Evolutionary conservation across 2,113 vertebrate species (phyloP), one percentile per base, ranked within the genome.

Genomic region (Thermophis baileyi): DNA sequence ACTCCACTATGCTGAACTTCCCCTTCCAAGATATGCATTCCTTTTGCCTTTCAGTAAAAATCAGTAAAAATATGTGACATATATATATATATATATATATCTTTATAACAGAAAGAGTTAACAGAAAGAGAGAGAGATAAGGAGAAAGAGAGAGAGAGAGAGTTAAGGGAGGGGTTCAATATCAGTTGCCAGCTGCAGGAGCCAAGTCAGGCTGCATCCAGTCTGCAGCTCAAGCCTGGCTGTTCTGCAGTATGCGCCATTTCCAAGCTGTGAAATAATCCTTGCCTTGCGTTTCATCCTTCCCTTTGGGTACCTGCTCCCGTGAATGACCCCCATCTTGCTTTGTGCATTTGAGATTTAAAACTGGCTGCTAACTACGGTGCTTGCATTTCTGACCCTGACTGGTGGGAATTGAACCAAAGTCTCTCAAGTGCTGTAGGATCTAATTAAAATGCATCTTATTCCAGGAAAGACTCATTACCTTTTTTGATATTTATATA

Each of bases 391-490:
- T 97, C 93, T 96, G 98, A 97, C 98, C 97, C 97, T 97, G 97
- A 97, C 97, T 98, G 96, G 94, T 97, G 96, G 97, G 97, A 98
- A 97, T 98, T 97, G 95, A 97, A 97, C 95, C 97, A 95, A 97
- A 97, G 95, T 97, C 97, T 98, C 97, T 97, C 96, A 97, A 97
- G 96, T 97, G 96, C 97, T 97, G 93, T 96, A 97, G 95, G 95
- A 97, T 97, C 96, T 97, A 98, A 98, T 97, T 98, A 98, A 98
- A 97, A 98, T 97, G 97, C 97, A 98, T 97, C 96, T 97, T 96
- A 97, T 97, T 97, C 96, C 95, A 97, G 96, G 96, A 98, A 97
- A 97, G 96, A 97, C 96, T 97, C 96, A 97, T 97, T 97, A 97
- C 97, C 92, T 97, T 97, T 97, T 96, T 95, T 91, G 96, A 96